phyloP scores from a whole-genome alignment of 2,113 vertebrate species.

The Nibea albiflora region DNA sequence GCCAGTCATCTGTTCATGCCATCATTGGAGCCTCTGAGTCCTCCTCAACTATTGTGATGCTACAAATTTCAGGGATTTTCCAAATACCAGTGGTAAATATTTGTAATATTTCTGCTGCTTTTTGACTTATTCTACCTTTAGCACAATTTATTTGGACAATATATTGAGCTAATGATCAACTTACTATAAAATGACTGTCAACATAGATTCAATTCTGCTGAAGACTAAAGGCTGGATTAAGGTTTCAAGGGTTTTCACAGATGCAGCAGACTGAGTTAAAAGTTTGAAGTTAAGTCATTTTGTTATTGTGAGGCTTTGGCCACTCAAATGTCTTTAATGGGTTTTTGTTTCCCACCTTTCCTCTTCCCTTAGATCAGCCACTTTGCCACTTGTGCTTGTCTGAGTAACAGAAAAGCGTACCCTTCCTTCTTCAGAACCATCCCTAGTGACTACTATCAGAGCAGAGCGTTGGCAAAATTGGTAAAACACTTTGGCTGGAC shows the following conservation, averaged over 20 bases:
- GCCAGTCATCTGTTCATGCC: slow-evolving; percentile 75
- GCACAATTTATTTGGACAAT: neutral
- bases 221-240: neutral
- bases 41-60: slow-evolving; percentile 81
- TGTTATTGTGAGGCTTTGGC: neutral
- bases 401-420: slow-evolving; percentile 82
- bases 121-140: neutral
- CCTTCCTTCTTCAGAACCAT: slow-evolving; percentile 85
- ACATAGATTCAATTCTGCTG: neutral
- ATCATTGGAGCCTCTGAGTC: slow-evolving; percentile 85
- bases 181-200: neutral
- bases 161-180: neutral
- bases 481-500: slow-evolving; percentile 85
- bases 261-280: neutral
- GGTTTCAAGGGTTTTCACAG: neutral
- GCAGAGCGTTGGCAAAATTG: slow-evolving; percentile 82
- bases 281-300: neutral
- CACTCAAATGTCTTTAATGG: neutral
- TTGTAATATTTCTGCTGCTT: neutral
- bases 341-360: neutral
- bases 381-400: slow-evolving; percentile 85
- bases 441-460: slow-evolving; percentile 85
- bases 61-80: slow-evolving; percentile 80
- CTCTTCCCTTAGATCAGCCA: slow-evolving; percentile 80
- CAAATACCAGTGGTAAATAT: slow-evolving; percentile 81